Base-by-base conservation (phyloP, 92 coral and sea anemone species). In the Heliopora coerulea region DNA sequence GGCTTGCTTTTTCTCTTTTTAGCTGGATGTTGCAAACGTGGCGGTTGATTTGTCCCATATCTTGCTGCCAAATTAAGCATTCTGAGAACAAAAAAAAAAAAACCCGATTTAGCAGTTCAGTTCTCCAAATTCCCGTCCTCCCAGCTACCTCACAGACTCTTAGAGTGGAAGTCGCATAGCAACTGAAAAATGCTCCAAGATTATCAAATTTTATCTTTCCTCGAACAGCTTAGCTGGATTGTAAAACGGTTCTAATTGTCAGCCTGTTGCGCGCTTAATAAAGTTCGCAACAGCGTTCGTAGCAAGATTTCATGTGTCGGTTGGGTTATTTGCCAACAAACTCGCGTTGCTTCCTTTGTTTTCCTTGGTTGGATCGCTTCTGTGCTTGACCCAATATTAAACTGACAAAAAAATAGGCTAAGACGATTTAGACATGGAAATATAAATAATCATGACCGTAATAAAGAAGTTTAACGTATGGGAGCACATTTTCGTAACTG, bases 121-220 rank as follows among this genome's bases (percentile, higher is more conserved):
- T 46, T 15, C n/a, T 8, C 52, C 12, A 15, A 46, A 15, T 46
- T 46, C n/a, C 52, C 52, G 14, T n/a, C 12, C 52, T 46, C 33
- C 0, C 59, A 67, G 74, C 74, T 23, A 44, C 30, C 54, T 44
- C 49, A 26, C 23, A 67, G 74, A 67, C n/a, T 67, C 42, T 42
- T 1, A 39, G 56, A 39, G 72, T 42, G 58, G 54, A 9, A 44
- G 74, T 67, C 26, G 74, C 74, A 28, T 67, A 67, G 74, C 74
- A 67, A 67, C 74, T 67, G 35, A 23, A 59, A 67, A 46, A 67
- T 67, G 74, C 59, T 67, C 30, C 37, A 63, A 63, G 70, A 37
- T 65, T 49, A 44, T 67, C 58, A 26, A 67, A 34, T 49, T 46
- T 26, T 28, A 67, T 67, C 74, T 67, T 67, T 20, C 54, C 32